phyloP scores from a whole-genome alignment of 2,888 invertebrate genomes.

The Sphinx pinastri region DNA sequence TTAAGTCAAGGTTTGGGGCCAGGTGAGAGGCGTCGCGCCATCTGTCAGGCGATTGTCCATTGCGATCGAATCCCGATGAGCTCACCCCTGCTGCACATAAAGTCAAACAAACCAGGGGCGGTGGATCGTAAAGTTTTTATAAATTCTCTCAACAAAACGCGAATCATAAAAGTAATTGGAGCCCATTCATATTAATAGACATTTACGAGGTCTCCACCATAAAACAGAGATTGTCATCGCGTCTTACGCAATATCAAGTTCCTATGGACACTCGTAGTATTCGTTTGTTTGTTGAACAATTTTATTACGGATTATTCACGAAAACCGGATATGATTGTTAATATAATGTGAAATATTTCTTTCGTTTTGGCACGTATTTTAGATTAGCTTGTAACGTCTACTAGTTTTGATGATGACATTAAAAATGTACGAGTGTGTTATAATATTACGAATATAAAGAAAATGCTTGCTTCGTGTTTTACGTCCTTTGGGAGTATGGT shows the following conservation, averaged over 20 bases:
- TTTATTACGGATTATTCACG: constrained; percentile 69
- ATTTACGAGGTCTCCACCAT: constrained; percentile 80
- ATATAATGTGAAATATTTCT: constrained; percentile 48
- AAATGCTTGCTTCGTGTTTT: not conserved
- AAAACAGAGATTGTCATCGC: constrained; percentile 83
- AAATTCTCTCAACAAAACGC: constrained; percentile 79
- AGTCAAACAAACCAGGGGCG: constrained; percentile 71
- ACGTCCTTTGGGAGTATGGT: constrained; percentile 41
- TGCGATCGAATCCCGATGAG: constrained; percentile 49
- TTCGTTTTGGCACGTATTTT: constrained; percentile 53
- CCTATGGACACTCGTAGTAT: constrained; percentile 63
- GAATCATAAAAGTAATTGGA: constrained; percentile 84
- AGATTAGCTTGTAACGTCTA: constrained; percentile 22
- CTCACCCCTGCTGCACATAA: constrained; percentile 65
- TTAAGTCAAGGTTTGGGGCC: constrained; percentile 40
- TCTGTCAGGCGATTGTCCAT: constrained; percentile 70
- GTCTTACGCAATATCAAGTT: constrained; percentile 66
- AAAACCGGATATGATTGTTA: constrained; percentile 59
- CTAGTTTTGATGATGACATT: constrained; percentile 9
- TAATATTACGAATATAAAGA: constrained; percentile 1
- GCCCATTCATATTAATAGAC: constrained; percentile 85
- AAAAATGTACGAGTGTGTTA: not conserved
- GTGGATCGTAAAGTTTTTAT: constrained; percentile 80
- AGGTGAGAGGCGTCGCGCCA: constrained; percentile 65
- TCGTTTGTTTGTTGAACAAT: constrained; percentile 69